A percentile compares a stretch with the other conserved stretches of the same genome.
phyloP scores from a whole-genome alignment of 2,888 invertebrate species.

The Drosophila cyrtoloma region DNA sequence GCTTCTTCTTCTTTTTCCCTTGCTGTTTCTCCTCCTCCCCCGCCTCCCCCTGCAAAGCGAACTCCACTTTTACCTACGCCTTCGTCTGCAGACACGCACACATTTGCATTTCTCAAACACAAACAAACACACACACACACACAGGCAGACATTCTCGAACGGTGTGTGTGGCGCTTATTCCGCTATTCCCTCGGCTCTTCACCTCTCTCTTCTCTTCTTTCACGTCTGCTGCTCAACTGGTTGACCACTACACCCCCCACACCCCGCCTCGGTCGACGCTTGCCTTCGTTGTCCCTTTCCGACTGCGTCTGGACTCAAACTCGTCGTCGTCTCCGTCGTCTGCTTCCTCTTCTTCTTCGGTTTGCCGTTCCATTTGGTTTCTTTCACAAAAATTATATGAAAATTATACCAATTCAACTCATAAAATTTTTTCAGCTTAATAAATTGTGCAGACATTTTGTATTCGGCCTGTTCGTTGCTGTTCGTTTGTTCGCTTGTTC shows the following conservation, averaged over 20 bases:
- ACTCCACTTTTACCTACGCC: slow-evolving; percentile 10
- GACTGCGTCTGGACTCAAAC: slow-evolving; percentile 44
- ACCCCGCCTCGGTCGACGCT: not conserved
- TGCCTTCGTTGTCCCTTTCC: slow-evolving; percentile 33
- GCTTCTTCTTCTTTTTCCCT: slow-evolving; percentile 27
- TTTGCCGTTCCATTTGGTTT: slow-evolving; percentile 68
- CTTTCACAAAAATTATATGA: slow-evolving; percentile 81
- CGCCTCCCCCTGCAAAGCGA: not conserved
- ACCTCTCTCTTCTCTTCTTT: slow-evolving; percentile 1
- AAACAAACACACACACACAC: slow-evolving; percentile 29
- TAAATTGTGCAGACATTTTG: slow-evolving; percentile 82
- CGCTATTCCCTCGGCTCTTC: slow-evolving; percentile 19
- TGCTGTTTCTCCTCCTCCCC: slow-evolving; percentile 8
- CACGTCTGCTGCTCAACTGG: slow-evolving; percentile 61
- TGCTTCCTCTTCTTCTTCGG: not conserved
- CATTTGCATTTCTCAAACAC: slow-evolving; percentile 70
- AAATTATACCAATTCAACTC: slow-evolving; percentile 84
- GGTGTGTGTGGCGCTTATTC: slow-evolving; percentile 69
- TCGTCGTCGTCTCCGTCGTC: slow-evolving; percentile 17
- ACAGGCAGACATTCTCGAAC: slow-evolving; percentile 20
- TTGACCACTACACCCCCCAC: slow-evolving; percentile 29
- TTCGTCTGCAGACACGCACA: slow-evolving; percentile 53
- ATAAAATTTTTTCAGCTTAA: slow-evolving; percentile 83
- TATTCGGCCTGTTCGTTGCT: slow-evolving; percentile 25
- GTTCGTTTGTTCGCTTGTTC: not conserved